Conservation (phyloP, 2,797 vertebrate genomes). For the Gymnothorax javanicus region DNA sequence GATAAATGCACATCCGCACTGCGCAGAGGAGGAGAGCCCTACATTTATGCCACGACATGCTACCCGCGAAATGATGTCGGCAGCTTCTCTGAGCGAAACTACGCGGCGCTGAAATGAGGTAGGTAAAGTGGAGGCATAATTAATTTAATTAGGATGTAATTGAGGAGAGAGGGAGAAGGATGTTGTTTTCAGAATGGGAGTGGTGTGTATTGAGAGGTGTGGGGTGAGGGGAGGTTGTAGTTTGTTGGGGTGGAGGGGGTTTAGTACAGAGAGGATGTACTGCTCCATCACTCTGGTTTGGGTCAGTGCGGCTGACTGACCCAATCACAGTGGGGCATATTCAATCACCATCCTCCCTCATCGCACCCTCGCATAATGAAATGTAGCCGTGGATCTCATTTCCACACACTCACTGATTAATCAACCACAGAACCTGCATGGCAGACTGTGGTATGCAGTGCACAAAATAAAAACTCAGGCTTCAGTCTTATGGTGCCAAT, state of each 20-base stretch:
- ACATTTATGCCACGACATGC: neutral
- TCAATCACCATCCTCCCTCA: neutral
- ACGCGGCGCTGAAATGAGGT: neutral
- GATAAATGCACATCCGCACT: neutral
- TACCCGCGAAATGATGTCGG: neutral
- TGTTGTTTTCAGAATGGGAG: neutral
- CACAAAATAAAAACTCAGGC: neutral
- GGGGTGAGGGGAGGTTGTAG: neutral
- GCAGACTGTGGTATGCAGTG: neutral
- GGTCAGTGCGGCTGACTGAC: neutral
- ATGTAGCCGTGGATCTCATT: neutral
- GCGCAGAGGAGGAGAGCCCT: neutral
- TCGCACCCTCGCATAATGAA: neutral
- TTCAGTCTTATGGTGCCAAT: neutral
- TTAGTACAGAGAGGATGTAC: neutral
- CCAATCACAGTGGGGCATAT: neutral
- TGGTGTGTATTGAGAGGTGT: neutral
- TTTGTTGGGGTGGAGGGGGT: too few relatives aligned
- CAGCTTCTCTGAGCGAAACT: neutral
- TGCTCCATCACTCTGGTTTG: neutral
- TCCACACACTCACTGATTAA: neutral
- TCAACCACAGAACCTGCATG: neutral
- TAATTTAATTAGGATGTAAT: conserved; percentile 8
- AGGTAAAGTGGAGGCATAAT: conserved; percentile 6
- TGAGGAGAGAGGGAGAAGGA: neutral